Evolutionary conservation across 2,888 invertebrate species (phyloP).

Genomic region (Orthosia cruda): DNA sequence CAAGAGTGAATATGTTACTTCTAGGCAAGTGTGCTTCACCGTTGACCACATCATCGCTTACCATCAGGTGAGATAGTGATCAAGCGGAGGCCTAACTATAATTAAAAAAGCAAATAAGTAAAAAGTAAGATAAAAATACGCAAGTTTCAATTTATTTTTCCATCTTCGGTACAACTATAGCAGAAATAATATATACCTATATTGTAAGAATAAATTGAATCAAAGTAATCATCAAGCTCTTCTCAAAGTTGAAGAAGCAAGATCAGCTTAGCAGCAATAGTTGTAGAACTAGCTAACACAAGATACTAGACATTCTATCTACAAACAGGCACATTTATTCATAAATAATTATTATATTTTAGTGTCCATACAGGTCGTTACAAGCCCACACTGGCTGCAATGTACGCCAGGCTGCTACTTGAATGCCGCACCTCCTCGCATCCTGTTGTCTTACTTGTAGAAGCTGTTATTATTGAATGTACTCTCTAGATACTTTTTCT

Average conservation of each 20-base stretch:
- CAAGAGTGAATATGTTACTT: too few relatives aligned
- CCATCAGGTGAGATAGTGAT: too few relatives aligned
- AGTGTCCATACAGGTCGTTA: not conserved
- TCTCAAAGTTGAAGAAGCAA: not conserved
- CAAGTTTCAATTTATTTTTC: too few relatives aligned
- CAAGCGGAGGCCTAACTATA: too few relatives aligned
- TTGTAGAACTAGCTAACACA: not conserved
- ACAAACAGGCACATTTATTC: not conserved
- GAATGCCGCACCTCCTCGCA: constrained; percentile 14
- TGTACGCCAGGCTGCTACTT: constrained; percentile 1
- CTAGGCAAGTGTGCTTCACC: too few relatives aligned
- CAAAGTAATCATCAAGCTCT: too few relatives aligned
- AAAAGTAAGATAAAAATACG: too few relatives aligned
- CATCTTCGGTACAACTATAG: too few relatives aligned
- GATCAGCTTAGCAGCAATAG: not conserved
- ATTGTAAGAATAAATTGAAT: too few relatives aligned
- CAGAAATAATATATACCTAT: too few relatives aligned
- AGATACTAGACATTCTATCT: constrained; percentile 5
- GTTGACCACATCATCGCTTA: too few relatives aligned
- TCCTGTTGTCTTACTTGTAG: constrained; percentile 19
- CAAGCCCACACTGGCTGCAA: constrained; percentile 9
- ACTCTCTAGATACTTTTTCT: constrained; percentile 7
- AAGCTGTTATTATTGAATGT: constrained; percentile 8
- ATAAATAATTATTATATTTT: constrained; percentile 29
- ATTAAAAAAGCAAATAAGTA: too few relatives aligned